Conservation (phyloP, 2,113 vertebrate genomes). For the Struthio camelus region DNA sequence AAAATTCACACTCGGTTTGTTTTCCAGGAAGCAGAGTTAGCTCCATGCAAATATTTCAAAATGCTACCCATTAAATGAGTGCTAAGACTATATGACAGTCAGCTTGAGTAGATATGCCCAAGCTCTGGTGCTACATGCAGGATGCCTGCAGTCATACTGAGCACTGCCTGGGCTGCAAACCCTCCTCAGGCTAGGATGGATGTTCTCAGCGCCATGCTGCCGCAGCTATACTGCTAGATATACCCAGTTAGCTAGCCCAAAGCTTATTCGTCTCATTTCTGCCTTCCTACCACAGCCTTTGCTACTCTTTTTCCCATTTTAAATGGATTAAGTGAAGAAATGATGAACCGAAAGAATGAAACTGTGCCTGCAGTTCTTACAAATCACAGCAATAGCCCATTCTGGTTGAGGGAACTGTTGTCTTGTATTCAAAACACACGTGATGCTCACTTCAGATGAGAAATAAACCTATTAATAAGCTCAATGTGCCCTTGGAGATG, state of each 20-base stretch:
- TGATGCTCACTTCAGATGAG: not conserved
- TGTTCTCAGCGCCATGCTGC: not conserved
- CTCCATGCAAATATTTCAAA: slow-evolving; percentile 1
- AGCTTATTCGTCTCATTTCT: not conserved
- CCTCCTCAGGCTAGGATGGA: not conserved
- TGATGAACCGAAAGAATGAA: not conserved
- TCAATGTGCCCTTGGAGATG: not conserved
- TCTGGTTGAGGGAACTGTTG: not conserved
- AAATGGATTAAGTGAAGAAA: not conserved
- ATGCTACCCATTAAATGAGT: not conserved
- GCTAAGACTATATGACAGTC: not conserved
- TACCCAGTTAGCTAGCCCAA: not conserved
- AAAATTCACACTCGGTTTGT: not conserved
- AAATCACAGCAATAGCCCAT: not conserved
- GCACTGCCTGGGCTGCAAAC: not conserved
- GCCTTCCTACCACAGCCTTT: not conserved
- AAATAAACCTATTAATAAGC: not conserved
- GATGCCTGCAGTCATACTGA: not conserved
- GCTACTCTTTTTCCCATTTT: not conserved
- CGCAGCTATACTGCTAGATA: not conserved
- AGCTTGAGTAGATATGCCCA: not conserved
- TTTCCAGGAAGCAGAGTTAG: not conserved
- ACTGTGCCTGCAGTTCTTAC: not conserved
- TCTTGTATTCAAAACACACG: not conserved
- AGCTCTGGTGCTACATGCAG: not conserved